Evolutionary conservation across 2,113 vertebrate genomes (phyloP).

Genomic region (Arenaria interpres): DNA sequence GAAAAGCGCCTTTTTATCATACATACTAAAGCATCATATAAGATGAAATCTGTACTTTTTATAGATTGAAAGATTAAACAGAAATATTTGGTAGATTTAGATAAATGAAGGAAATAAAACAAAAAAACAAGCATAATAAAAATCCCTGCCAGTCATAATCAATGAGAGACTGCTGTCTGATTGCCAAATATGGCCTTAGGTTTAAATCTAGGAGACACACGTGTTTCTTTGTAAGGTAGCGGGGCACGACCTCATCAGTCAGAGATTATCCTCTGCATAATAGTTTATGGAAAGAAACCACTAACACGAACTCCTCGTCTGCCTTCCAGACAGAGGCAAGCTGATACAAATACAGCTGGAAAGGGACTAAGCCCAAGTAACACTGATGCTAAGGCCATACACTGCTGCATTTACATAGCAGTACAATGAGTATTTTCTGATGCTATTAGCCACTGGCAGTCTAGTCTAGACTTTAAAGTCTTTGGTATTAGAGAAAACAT

Average conservation of each 20-base stretch:
- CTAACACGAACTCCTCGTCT: background rate
- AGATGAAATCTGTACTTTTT: conserved; percentile 22
- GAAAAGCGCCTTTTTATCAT: conserved; percentile 23
- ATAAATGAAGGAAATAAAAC: conserved; percentile 41
- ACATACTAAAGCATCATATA: background rate
- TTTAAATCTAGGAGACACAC: conserved; percentile 24
- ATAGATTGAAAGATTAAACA: conserved; percentile 24
- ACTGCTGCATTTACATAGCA: background rate
- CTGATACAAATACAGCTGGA: background rate
- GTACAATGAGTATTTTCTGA: background rate
- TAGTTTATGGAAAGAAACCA: conserved; percentile 38
- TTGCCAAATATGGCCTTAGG: conserved; percentile 25
- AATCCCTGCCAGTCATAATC: conserved; percentile 49
- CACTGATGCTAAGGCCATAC: background rate
- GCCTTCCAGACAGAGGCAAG: conserved; percentile 11
- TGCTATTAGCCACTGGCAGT: background rate
- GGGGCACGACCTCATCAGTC: conserved; percentile 58
- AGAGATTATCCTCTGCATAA: conserved; percentile 67
- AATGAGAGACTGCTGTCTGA: conserved; percentile 50
- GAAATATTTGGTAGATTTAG: conserved; percentile 21
- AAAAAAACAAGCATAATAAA: conserved; percentile 57
- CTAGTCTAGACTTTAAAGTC: background rate
- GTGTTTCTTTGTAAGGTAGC: conserved; percentile 55
- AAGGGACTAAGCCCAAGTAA: background rate
- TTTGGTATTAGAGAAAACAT: background rate